phyloP scores from a whole-genome alignment of 2,113 vertebrate genomes.

The rabbit (Oryctolagus cuniculus) region mOryCun1.1 NC_091443.1:27208501-27209000 shows the following conservation, averaged over 20 bases:
- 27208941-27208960: no score
- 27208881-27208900: no score
- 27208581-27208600: not conserved
- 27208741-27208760: not conserved
- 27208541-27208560: not conserved
- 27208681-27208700: not conserved
- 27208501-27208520: not conserved
- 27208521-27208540: not conserved
- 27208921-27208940: no score
- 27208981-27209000: no score
- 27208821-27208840: not conserved
- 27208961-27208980: no score
- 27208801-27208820: not conserved
- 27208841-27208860: no score
- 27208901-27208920: no score
- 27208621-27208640: not conserved
- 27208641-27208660: not conserved
- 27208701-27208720: not conserved
- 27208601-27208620: not conserved
- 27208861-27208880: no score
- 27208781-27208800: not conserved
- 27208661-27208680: not conserved
- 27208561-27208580: not conserved
- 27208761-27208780: not conserved
- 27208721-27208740: not conserved